Conservation (phyloP, 2,797 vertebrate species). For the Tapera naevia region DNA sequence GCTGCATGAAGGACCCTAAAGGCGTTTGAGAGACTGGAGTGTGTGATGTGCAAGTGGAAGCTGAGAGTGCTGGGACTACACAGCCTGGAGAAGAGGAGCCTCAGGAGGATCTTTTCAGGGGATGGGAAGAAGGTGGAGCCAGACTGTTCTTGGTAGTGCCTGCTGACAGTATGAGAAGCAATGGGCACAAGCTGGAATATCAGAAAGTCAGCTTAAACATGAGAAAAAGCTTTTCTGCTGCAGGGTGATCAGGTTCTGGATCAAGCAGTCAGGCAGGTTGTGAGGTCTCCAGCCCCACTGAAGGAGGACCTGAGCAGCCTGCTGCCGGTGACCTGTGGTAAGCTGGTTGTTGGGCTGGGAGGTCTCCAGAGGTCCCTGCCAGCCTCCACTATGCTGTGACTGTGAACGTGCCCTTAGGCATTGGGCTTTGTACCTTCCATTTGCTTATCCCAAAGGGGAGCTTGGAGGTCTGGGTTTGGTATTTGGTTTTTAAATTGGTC, state of each 20-base stretch:
- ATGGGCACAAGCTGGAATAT: not conserved
- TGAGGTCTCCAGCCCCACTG: not conserved
- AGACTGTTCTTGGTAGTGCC: not conserved
- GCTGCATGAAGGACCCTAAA: fast-evolving
- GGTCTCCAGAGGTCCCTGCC: not conserved
- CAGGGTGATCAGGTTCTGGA: not conserved
- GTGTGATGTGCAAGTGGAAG: fast-evolving
- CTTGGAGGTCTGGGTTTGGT: not conserved
- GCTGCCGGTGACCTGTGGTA: not conserved
- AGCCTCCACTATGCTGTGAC: not conserved
- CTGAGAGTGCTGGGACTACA: not conserved
- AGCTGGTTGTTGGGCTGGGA: too few species aligned
- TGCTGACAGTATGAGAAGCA: not conserved
- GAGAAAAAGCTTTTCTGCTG: not conserved
- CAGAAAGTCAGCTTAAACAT: not conserved
- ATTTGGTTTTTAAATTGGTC: not conserved
- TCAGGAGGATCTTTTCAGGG: fast-evolving
- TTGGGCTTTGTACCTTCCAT: not conserved
- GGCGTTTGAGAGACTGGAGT: fast-evolving
- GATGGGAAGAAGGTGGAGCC: not conserved
- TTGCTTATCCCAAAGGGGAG: not conserved
- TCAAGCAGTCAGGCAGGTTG: not conserved
- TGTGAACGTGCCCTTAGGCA: fast-evolving
- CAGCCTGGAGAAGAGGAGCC: not conserved
- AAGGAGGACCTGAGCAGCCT: not conserved